Percentiles rank a stretch among this genome's conserved stretches.
Evolutionary conservation across 2,888 invertebrate species (phyloP).

Genomic region (Leptarthrus brevirostris): DNA sequence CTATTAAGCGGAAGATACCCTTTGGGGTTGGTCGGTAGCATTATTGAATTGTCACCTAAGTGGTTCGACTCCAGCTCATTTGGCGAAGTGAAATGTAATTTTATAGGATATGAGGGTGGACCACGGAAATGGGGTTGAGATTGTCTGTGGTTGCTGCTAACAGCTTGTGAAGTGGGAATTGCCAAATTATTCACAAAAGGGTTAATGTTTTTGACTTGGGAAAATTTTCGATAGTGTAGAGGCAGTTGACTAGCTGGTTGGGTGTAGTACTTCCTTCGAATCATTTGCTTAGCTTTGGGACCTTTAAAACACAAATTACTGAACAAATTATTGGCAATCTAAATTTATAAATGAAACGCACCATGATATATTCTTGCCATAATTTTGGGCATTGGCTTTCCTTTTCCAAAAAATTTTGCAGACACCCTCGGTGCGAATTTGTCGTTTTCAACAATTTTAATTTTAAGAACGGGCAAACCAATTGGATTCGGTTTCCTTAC

Average conservation of each 20-base stretch:
- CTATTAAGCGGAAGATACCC: constrained; percentile 10
- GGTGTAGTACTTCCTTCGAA: constrained; percentile 8
- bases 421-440: constrained; percentile 12
- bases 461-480: not conserved
- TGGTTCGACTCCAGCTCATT: constrained; percentile 30
- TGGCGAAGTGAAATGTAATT: constrained; percentile 11
- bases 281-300: constrained; percentile 26
- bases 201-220: not conserved
- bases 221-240: constrained; percentile 2
- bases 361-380: constrained; percentile 34
- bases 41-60: constrained; percentile 29
- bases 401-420: constrained; percentile 26
- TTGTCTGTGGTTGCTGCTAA: not conserved
- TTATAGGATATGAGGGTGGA: not conserved
- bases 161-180: not conserved
- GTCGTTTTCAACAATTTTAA: constrained; percentile 43
- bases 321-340: not conserved
- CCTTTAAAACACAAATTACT: not conserved
- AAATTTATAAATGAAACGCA: constrained; percentile 10
- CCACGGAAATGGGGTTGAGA: not conserved
- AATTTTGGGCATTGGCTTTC: constrained; percentile 19
- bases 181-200: not conserved
- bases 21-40: constrained; percentile 5
- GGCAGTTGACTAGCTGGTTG: not conserved
- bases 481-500: not conserved